Evolutionary conservation across 1,140 invertebrate species (phyloP), one percentile per base, ranked within the genome.

Genomic region (Caenorhabditis remanei): DNA sequence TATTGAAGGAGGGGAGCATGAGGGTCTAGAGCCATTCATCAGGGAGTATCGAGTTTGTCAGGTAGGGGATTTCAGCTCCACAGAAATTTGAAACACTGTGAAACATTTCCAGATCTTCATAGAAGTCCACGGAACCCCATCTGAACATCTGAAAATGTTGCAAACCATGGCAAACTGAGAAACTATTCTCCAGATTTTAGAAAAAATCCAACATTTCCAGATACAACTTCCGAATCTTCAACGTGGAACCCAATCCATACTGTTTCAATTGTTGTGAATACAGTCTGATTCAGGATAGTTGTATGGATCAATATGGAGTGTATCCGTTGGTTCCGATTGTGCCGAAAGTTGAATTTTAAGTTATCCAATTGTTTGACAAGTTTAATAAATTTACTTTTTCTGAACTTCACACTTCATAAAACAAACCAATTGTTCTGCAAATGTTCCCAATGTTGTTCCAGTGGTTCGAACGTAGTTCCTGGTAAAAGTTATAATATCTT

Each of bases 1-100:
- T 41, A 84, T 56, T 14, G 55, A 63, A 40, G 14, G 41, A 61
- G 83, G 83, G 41, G 83, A 84, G 56, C 7, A 13, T 32, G 19
- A 32, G 6, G 65, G 13, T 14, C 16, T 71, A 13, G 65, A 71
- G 19, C 65, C 65, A 6, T n/a, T 71, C 6, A 43, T 71, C 0
- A 71, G 19, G 4, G 65, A 71, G 1, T 71, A 19, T 46, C 7
- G 21, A 8, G 65, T 71, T 43, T 71, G 65, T 46, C 65, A 71
- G 65, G 65, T 67, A 43, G 43, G 14, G 19, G 0, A 2, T 71
- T 46, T 32, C 32, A 32, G 32, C n/a, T n/a, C n/a, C n/a, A 8
- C n/a, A 58, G n/a, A 1, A 19, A 4, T 32, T 32, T 2, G n/a
- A n/a, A n/a, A n/a, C n/a, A n/a, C n/a, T n/a, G n/a, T n/a, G n/a